phyloP scores from a whole-genome alignment of 2,888 invertebrate species.

The Ceriagrion tenellum region DNA sequence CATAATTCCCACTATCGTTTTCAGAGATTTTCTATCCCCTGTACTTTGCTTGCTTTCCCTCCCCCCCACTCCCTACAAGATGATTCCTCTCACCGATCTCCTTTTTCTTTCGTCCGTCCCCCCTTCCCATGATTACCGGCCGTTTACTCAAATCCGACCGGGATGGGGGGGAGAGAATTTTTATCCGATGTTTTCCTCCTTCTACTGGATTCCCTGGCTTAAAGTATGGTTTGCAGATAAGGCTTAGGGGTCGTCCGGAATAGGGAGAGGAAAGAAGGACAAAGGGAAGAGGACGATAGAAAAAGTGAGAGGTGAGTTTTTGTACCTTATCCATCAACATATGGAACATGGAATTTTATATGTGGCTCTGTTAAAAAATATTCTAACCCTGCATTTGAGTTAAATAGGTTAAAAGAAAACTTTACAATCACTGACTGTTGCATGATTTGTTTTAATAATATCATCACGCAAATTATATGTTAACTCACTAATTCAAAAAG shows the following conservation, averaged over 20 bases:
- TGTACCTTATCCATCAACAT: too few relatives aligned
- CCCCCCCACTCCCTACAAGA: not conserved
- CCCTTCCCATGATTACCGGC: not conserved
- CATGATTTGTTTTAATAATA: too few relatives aligned
- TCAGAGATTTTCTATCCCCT: conserved; percentile 53
- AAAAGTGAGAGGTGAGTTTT: too few relatives aligned
- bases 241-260: not conserved
- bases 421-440: too few relatives aligned
- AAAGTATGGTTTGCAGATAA: not conserved
- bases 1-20: conserved; percentile 44
- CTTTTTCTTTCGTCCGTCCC: not conserved
- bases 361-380: too few relatives aligned
- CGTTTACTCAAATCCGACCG: conserved; percentile 34
- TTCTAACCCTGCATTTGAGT: too few relatives aligned
- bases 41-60: not conserved
- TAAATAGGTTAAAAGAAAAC: too few relatives aligned
- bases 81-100: not conserved
- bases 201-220: not conserved
- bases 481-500: too few relatives aligned
- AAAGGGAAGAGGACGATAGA: not conserved
- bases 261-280: not conserved
- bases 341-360: too few relatives aligned
- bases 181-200: not conserved
- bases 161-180: not conserved
- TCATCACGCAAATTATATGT: too few relatives aligned